Conservation (phyloP, 2,113 vertebrate genomes). For the Aythya baeri region DNA sequence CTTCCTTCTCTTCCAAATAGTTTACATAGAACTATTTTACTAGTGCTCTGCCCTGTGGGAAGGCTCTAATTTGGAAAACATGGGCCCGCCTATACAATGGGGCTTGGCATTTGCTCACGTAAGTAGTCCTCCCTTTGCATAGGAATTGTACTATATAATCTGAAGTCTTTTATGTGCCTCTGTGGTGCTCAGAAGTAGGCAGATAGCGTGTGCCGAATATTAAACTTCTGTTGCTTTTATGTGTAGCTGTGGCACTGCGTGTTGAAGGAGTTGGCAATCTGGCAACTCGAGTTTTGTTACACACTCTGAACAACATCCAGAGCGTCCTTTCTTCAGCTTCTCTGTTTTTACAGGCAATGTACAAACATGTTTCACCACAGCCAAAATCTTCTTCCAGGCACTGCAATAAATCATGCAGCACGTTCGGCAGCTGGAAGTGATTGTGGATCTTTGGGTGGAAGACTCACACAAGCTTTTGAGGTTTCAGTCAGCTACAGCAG, state of each 20-base stretch:
- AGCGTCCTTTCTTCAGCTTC: conserved; percentile 21
- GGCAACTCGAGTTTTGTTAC: not conserved
- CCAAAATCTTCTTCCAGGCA: conserved; percentile 37
- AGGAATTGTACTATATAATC: not conserved
- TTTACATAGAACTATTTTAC: not conserved
- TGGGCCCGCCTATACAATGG: not conserved
- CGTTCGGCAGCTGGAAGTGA: conserved; percentile 42
- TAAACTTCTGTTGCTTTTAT: not conserved
- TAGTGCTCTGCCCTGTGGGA: not conserved
- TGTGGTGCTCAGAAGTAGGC: not conserved
- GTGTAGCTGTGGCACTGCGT: not conserved
- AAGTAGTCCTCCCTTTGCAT: not conserved
- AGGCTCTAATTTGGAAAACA: conserved; percentile 22
- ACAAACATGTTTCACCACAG: conserved; percentile 16
- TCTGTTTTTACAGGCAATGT: not conserved
- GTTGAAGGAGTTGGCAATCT: not conserved
- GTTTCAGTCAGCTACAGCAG: conserved; percentile 13
- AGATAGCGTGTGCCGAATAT: not conserved
- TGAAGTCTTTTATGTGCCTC: not conserved
- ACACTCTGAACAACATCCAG: not conserved
- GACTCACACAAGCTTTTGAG: not conserved
- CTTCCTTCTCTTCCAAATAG: not conserved
- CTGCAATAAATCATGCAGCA: not conserved
- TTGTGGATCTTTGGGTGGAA: not conserved
- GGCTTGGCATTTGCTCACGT: not conserved